Base-by-base conservation (phyloP, 2,888 invertebrate genomes). In the Lissonota sp. region DNA sequence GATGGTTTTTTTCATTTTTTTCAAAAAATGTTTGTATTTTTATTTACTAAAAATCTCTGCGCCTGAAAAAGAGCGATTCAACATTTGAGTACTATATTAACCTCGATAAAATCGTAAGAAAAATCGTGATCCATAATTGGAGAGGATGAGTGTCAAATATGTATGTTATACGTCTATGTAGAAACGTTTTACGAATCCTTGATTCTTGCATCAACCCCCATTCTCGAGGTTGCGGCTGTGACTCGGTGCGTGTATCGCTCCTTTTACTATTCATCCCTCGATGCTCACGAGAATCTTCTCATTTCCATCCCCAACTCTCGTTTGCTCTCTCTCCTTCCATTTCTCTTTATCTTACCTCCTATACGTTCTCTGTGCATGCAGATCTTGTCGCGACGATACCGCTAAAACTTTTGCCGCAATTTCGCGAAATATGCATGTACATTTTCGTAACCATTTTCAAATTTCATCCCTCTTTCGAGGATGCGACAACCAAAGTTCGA, bases 151-250 rank as follows among this genome's bases (percentile, higher is more conserved):
- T 5, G 10, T 44, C 55, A 26, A 39, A 55, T 37, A 73, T 55
- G 39, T 55, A 39, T 49, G 42, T 60, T 37, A 49, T 69, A 73
- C 66, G 49, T 55, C 26, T 53, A n/a, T 73, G 16, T 39, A 53
- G 14, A 2, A 5, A 53, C 88, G 87, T 89, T 91, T 90, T 86
- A 88, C 88, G 88, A 89, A 90, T 90, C 89, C 86, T 83, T 86
- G 88, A 88, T 90, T 88, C 86, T 86, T 84, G 85, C 40, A 14
- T 44, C 42, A 72, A 5, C 46, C 14, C 16, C n/a, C 58, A 14
- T 16, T n/a, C 40, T 63, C 44, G n/a, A 1, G 26, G 16, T 60
- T 62, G 53, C 14, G 12, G 53, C 60, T 46, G 40, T 39, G 44
- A 42, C 39, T 58, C 58, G n/a, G 37, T 53, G 37, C 67, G 64